These are phyloP conservation scores for Catocala fraxini DNA, from an alignment of 2,888 invertebrate species.

Conservation along the genomic window DNA sequence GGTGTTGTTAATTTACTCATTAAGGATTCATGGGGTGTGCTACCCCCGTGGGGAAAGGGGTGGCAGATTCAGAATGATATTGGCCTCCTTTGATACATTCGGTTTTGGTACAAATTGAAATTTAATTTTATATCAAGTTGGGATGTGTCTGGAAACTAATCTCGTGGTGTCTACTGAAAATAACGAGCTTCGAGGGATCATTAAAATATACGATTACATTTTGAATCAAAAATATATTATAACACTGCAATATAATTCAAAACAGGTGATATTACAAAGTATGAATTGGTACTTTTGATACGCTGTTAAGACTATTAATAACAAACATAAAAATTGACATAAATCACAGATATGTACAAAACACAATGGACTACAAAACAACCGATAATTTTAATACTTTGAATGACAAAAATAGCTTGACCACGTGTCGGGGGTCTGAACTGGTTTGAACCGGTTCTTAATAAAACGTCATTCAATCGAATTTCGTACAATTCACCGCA, in stretches of 20 bases:
- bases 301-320: slow-evolving; percentile 19
- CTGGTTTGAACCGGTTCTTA: slow-evolving; percentile 80
- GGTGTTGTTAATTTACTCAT: slow-evolving; percentile 87
- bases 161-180: slow-evolving; percentile 10
- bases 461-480: slow-evolving; percentile 83
- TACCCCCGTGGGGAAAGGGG: slow-evolving; percentile 51
- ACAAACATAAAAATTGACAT: slow-evolving; percentile 34
- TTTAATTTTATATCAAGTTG: slow-evolving; percentile 49
- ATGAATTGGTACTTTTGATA: slow-evolving; percentile 6
- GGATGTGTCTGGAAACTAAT: slow-evolving; percentile 27
- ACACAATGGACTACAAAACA: slow-evolving; percentile 68
- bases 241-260: neutral
- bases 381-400: slow-evolving; percentile 79
- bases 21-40: slow-evolving; percentile 83
- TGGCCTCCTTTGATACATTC: slow-evolving; percentile 58
- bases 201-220: neutral
- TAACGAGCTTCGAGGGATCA: neutral
- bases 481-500: slow-evolving; percentile 66
- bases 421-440: slow-evolving; percentile 83
- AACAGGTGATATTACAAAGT: slow-evolving; percentile 4
- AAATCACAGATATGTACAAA: slow-evolving; percentile 57
- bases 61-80: slow-evolving; percentile 56
- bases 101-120: slow-evolving; percentile 53
- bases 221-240: neutral
- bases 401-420: slow-evolving; percentile 77